Conservation (phyloP, 2,113 vertebrate genomes). For the Otus sunia region DNA sequence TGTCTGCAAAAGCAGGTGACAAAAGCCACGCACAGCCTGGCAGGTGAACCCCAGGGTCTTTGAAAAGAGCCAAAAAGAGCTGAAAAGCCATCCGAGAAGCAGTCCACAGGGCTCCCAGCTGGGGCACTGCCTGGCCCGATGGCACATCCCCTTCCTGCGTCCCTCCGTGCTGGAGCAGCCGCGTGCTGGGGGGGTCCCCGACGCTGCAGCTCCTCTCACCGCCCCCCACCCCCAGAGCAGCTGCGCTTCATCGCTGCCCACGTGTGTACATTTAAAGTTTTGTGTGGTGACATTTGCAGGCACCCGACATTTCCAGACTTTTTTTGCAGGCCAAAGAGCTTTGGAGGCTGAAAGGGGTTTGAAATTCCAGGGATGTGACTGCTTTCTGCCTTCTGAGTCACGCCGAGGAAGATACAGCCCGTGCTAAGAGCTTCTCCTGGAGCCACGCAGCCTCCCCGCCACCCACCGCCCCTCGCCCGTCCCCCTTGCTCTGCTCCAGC, state of each 20-base stretch:
- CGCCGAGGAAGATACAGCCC: accelerated
- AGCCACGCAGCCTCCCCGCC: background rate
- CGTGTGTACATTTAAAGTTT: accelerated
- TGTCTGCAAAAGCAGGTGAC: background rate
- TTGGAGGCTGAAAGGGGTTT: background rate
- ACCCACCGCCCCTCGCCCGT: accelerated
- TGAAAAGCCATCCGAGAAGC: background rate
- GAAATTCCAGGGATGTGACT: background rate
- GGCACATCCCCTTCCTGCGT: accelerated
- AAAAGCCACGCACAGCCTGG: background rate
- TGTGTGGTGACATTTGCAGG: accelerated
- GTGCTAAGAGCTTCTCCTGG: background rate
- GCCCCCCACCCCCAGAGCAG: background rate
- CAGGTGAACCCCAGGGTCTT: background rate
- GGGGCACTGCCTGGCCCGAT: background rate
- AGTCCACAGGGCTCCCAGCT: background rate
- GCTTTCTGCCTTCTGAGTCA: background rate
- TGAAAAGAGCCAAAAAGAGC: background rate
- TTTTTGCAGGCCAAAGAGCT: background rate
- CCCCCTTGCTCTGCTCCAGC: background rate
- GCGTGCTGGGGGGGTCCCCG: accelerated
- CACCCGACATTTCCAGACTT: background rate
- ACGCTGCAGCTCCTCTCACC: background rate
- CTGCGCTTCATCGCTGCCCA: background rate
- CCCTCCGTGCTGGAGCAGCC: background rate